Evolutionary conservation across 64 coral and sea anemone species (phyloP).

Genomic region (Anthopleura sola): DNA sequence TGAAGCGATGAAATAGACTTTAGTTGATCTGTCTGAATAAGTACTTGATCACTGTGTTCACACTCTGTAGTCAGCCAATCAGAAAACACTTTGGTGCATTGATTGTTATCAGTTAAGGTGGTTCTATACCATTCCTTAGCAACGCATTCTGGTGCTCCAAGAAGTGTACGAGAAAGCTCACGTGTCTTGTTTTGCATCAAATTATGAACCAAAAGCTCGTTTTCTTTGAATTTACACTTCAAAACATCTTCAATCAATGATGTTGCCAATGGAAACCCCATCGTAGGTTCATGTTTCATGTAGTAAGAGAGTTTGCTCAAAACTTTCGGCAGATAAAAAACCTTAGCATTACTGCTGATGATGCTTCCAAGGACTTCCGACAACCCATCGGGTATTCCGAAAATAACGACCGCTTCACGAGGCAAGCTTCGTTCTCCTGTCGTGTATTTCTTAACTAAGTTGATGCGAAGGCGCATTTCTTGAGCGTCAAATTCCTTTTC

Average conservation of each 20-base stretch:
- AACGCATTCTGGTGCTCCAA: background rate
- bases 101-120: background rate
- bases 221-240: background rate
- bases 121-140: background rate
- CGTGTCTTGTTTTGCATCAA: background rate
- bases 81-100: background rate
- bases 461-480: background rate
- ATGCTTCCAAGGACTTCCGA: background rate
- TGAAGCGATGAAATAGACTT: background rate
- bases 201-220: conserved; percentile 3
- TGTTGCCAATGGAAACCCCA: background rate
- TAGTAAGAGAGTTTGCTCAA: background rate
- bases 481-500: background rate
- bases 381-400: background rate
- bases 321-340: background rate
- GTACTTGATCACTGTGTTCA: background rate
- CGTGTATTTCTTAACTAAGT: background rate
- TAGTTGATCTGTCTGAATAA: background rate
- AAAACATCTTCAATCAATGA: background rate
- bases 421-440: background rate
- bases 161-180: background rate
- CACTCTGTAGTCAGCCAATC: background rate
- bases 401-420: background rate
- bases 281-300: background rate
- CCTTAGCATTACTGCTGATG: background rate